Conservation (phyloP, 2,797 vertebrate species). For the Neopelma chrysocephalum region DNA sequence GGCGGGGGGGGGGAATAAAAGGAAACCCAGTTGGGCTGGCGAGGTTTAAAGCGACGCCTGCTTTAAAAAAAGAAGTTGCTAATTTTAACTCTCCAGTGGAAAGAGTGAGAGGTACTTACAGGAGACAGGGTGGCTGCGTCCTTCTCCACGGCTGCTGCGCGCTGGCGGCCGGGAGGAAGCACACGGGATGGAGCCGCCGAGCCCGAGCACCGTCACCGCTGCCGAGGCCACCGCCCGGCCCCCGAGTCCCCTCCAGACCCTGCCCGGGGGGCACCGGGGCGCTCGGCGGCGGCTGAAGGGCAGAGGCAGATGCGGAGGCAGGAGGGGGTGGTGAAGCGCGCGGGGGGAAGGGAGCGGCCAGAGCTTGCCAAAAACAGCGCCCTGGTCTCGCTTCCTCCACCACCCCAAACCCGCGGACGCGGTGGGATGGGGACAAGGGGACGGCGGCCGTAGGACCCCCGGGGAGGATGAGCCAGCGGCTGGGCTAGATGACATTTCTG, state of each 20-base stretch:
- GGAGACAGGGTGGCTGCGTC: constrained; percentile 50
- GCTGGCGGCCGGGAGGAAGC: background rate
- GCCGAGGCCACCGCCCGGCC: background rate
- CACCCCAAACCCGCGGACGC: background rate
- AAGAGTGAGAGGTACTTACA: constrained; percentile 64
- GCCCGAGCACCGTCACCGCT: background rate
- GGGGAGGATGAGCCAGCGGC: background rate
- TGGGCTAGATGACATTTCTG: background rate
- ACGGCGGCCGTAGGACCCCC: background rate
- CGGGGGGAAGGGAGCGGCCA: background rate
- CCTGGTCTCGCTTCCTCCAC: background rate
- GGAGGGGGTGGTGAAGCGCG: background rate
- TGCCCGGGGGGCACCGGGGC: fast-evolving
- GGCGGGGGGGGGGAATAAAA: background rate
- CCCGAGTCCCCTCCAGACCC: background rate
- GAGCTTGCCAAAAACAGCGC: background rate
- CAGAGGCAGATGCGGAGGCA: constrained; percentile 41
- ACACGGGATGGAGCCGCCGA: background rate
- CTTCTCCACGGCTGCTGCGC: background rate
- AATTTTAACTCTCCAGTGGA: constrained; percentile 69
- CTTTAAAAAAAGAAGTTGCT: constrained; percentile 50
- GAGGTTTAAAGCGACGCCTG: constrained; percentile 25
- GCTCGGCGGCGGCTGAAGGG: background rate
- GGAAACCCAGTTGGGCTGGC: constrained; percentile 5
- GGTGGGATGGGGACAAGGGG: background rate